Evolutionary conservation across 1,140 invertebrate genomes (phyloP).

Genomic region (Drosophila elegans): DNA sequence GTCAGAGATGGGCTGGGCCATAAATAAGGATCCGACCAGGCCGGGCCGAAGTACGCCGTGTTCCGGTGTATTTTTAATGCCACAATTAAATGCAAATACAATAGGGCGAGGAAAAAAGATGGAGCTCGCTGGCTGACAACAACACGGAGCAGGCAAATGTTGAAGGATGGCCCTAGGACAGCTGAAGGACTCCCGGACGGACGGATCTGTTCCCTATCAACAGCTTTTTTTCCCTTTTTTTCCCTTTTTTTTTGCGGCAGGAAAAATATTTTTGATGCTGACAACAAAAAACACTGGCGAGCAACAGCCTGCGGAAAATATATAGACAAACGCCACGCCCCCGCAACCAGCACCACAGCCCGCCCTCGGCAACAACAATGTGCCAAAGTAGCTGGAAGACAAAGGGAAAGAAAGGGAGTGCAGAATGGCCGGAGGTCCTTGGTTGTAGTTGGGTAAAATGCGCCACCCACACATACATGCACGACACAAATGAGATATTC

Average conservation of each 20-base stretch:
- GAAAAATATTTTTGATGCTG: conserved; percentile 70
- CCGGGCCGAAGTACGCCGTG: conserved; percentile 3
- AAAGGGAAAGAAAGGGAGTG: conserved; percentile 25
- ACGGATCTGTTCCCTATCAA: conserved; percentile 53
- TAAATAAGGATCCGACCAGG: conserved; percentile 62
- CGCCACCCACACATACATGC: conserved; percentile 25
- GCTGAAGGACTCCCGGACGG: conserved; percentile 37
- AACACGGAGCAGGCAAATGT: conserved; percentile 48
- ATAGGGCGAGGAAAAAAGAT: conserved; percentile 47
- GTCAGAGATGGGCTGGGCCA: conserved; percentile 39
- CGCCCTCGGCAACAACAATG: conserved; percentile 11
- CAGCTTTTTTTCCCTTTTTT: conserved; percentile 50
- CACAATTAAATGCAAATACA: conserved; percentile 80
- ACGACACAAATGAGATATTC: conserved; percentile 40
- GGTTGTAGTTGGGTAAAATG: conserved; percentile 45
- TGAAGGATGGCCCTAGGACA: conserved; percentile 64
- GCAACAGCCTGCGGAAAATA: conserved; percentile 64
- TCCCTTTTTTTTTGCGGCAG: conserved; percentile 26
- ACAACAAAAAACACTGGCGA: conserved; percentile 51
- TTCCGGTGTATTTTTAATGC: conserved; percentile 77
- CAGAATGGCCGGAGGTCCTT: conserved; percentile 14
- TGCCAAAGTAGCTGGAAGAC: conserved; percentile 39
- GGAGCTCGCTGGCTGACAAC: conserved; percentile 27
- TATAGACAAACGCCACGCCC: conserved; percentile 67
- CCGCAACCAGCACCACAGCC: conserved; percentile 20